Base-by-base conservation (phyloP, 2,797 vertebrate species). In the Betta splendens region DNA sequence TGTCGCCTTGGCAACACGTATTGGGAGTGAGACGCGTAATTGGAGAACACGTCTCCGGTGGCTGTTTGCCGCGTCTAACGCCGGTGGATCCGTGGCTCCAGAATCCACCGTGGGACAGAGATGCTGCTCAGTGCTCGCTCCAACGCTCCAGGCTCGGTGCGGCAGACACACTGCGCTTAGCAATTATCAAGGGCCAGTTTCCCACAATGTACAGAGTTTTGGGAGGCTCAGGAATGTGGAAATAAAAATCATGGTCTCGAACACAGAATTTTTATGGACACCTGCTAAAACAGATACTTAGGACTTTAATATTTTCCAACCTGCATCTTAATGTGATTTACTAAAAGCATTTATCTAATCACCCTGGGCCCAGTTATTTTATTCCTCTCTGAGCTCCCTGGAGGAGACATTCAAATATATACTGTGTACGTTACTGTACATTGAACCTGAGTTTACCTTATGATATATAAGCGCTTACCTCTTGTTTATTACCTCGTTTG, bases 381-480 rank as follows among this genome's bases (percentile, higher is more conserved):
- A 29, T 32, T 68, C 32, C 17, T 48, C 39, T 70, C 42, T 62
- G 25, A 32, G 47, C 31, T 3, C 25, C 5, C 3, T 2, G 23
- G 18, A 58, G 54, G n/a, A n/a, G n/a, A n/a, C n/a, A n/a, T n/a
- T n/a, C n/a, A n/a, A n/a, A n/a, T n/a, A n/a, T n/a, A n/a, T n/a
- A n/a, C n/a, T n/a, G n/a, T n/a, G n/a, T 4, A 7, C 15, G 42
- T 32, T 51, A 48, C 45, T 39, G 39, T 65, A 48, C 28, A 28
- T 20, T 37, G 42, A 53, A 29, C 42, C 51, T 22, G 28, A 63
- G 33, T 71, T 75, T 74, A 57, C 71, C 57, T 69, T 73, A 75
- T 78, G 56, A 72, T 80, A 77, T 76, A 53, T 69, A 81, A 81
- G 63, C 66, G 84, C 72, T 76, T 22, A 7, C 22, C 85, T 79